Evolutionary conservation across 2,888 invertebrate species (phyloP), one percentile per base, ranked within the genome.

Genomic region (Pseudeuparius sepicola): DNA sequence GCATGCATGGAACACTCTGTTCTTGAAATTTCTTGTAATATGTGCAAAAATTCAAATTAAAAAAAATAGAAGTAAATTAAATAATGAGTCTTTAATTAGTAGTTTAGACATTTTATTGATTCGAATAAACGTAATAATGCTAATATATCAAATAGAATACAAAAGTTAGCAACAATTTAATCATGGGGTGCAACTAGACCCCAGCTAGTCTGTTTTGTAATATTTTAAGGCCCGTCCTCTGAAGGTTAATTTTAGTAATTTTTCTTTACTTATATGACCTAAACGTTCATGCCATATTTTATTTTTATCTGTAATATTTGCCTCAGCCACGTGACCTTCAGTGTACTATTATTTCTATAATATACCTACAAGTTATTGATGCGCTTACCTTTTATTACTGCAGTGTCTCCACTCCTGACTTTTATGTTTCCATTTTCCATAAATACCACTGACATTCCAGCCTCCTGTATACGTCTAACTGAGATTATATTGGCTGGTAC

Each of bases 401-500:
- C 23, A 15, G 27, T 40, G n/a, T n/a, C n/a, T 10, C 25, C 34
- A 7, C 25, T 33, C 20, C 20, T 41, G 25, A 38, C 35, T n/a
- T 31, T 17, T 13, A 41, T 33, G 13, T 30, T 15, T 9, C 38
- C 38, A 12, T 20, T 24, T 27, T 39, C 33, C 2, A 25, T 36
- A 30, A 44, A 44, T 11, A 36, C 11, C 13, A 44, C 33, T 6
- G 34, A 23, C 28, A 42, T 34, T 25, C 40, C 44, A 31, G 39
- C 31, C 14, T 36, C 32, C 29, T 44, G 42, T 15, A 44, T 38
- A 14, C 31, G 35, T 14, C 37, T 24, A n/a, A n/a, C 34, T 31
- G 31, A 34, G 16, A 34, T 24, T 16, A 54, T 39, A 37, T 57
- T 55, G 38, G 52, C 43, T 15, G 54, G 53, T 6, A 49, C 44